phyloP scores from a whole-genome alignment of 2,888 invertebrate species.

The Drosophila ezoana region DNA sequence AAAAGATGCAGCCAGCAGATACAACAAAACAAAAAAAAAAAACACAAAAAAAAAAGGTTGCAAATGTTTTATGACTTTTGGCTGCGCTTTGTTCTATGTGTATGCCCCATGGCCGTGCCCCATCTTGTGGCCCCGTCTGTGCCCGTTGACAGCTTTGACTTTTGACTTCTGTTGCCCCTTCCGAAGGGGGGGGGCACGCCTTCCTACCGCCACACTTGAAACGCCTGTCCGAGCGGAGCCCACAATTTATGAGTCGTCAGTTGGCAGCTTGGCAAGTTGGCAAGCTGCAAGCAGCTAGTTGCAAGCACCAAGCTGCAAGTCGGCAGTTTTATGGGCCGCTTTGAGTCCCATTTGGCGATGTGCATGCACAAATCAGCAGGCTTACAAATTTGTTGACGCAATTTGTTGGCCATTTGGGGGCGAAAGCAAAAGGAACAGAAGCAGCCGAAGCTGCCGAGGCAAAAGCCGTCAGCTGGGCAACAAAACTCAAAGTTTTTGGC shows the following conservation, averaged over 20 bases:
- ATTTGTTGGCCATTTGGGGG: constrained; percentile 46
- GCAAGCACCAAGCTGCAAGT: constrained; percentile 23
- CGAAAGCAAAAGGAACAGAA: constrained; percentile 14
- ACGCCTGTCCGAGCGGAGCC: constrained; percentile 42
- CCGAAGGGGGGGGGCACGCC: constrained; percentile 30
- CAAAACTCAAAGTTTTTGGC: constrained; percentile 53
- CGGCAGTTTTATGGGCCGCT: constrained; percentile 52
- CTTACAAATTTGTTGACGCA: constrained; percentile 63
- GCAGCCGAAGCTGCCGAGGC: constrained; percentile 2
- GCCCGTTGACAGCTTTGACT: constrained; percentile 69
- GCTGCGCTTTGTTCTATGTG: constrained; percentile 61
- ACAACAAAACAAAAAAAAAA: constrained; percentile 37
- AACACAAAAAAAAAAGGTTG: constrained; percentile 34
- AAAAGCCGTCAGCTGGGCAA: constrained; percentile 31
- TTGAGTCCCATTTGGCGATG: constrained; percentile 50
- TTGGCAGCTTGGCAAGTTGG: constrained; percentile 36
- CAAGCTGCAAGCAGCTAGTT: constrained; percentile 15
- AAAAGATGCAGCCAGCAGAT: constrained; percentile 74
- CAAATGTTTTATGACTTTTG: constrained; percentile 60
- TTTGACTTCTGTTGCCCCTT: constrained; percentile 56
- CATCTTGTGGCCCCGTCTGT: constrained; percentile 1
- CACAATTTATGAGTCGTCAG: constrained; percentile 56
- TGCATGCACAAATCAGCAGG: constrained; percentile 66
- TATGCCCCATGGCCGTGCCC: constrained; percentile 7
- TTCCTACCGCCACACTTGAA: constrained; percentile 24